Evolutionary conservation across 1,140 invertebrate genomes (phyloP).

Genomic region (Drosophila carrolli): DNA sequence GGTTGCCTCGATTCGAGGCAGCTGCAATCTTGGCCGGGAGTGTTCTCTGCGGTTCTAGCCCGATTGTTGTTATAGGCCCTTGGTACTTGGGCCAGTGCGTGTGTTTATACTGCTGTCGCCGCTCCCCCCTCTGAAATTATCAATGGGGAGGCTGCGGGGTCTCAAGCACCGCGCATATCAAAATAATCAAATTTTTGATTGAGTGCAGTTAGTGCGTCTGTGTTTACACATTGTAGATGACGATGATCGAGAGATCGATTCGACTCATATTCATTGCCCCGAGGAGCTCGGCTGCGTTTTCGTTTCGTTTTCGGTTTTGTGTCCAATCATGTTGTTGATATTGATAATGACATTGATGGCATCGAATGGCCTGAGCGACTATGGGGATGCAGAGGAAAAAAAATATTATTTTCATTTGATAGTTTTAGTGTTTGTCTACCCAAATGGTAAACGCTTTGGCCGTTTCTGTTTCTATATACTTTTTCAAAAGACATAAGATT

Average conservation of each 20-base stretch:
- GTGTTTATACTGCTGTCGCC: constrained; percentile 52
- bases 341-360: constrained; percentile 84
- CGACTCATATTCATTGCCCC: constrained; percentile 29
- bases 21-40: constrained; percentile 38
- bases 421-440: neutral
- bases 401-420: neutral
- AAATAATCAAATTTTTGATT: constrained; percentile 83
- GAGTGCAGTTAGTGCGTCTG: constrained; percentile 80
- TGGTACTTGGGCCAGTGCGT: constrained; percentile 43
- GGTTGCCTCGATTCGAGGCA: constrained; percentile 6
- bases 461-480: too few relatives aligned
- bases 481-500: too few relatives aligned
- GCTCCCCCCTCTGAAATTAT: constrained; percentile 46
- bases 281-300: constrained; percentile 52
- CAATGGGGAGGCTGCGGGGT: constrained; percentile 54
- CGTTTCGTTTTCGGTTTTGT: constrained; percentile 56
- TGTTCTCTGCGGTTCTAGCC: constrained; percentile 31
- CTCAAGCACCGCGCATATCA: constrained; percentile 76
- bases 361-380: constrained; percentile 78
- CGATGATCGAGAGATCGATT: constrained; percentile 25
- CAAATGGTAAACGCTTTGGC: too few relatives aligned
- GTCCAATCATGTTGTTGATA: constrained; percentile 83
- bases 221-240: constrained; percentile 63
- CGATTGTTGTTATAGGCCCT: constrained; percentile 67
- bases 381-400: constrained; percentile 38